Evolutionary conservation across 2,797 vertebrate species (phyloP), one percentile per base, ranked within the genome.

Genomic region (Phoebastria nigripes): DNA sequence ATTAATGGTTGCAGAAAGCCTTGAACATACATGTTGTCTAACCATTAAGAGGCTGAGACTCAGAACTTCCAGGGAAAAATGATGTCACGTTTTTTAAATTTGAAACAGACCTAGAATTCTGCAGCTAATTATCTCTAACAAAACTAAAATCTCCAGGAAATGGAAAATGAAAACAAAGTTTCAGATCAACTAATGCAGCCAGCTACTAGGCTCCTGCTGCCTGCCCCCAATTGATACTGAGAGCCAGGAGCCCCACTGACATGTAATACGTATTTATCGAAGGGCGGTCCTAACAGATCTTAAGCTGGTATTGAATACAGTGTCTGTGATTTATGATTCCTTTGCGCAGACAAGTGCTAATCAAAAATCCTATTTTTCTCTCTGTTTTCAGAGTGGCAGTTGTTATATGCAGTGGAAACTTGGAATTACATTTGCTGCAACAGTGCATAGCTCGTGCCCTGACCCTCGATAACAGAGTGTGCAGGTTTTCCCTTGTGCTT

Each of bases 401-500:
- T 19, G 97, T 98, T 93, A 97, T 99, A 72, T 98, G 98, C 98
- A 99, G 99, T 47, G 99, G 98, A 31, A 99, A 99, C 97, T 97
- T 99, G 98, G 99, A 99, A 58, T 92, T 99, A 73, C 98, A 98
- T 90, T 94, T 99, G 94, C 92, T 99, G 83, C 98, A 98, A 22
- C 98, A 98, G 89, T 99, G 99, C 89, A 94, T 99, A 93, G 98
- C 99, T 87, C 98, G 98, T 39, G 99, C 99, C 44, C 97, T 99
- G 96, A 98, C 98, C 72, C 97, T 99, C 52, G 99, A 99, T 16
- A 97, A 98, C 69, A 97, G 98, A 71, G 98, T 99, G 89, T 98
- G 98, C 89, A 99, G 98, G 93, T 99, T 99, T 96, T 98, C 98
- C 1, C 98, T 99, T 52, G 97, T 98, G 93, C 78, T 99, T 86